phyloP scores from a whole-genome alignment of 2,888 invertebrate species.

The Caenorhabditis sulstoni region DNA sequence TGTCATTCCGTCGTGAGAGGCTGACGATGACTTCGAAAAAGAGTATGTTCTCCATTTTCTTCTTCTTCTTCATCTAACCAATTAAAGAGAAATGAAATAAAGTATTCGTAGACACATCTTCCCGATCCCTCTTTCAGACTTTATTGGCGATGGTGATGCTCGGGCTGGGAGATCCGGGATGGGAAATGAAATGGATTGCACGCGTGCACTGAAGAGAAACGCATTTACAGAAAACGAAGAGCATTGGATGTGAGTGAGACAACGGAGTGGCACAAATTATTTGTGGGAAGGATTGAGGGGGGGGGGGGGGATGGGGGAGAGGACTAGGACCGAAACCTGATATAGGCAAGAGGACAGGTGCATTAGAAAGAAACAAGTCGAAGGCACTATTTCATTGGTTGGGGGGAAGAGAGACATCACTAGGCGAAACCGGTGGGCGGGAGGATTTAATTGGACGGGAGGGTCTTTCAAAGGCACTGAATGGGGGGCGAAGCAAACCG shows the following conservation, averaged over 20 bases:
- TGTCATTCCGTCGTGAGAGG: slow-evolving; percentile 2
- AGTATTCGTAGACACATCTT: slow-evolving; percentile 1
- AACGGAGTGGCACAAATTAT: not conserved
- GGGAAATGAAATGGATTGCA: too few species aligned
- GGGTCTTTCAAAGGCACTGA: not conserved
- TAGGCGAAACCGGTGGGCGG: slow-evolving; percentile 34
- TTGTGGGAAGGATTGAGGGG: too few species aligned
- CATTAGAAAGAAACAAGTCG: slow-evolving; percentile 8
- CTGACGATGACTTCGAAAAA: too few species aligned
- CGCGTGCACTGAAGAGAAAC: too few species aligned
- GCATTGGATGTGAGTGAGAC: not conserved
- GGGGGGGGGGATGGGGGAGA: too few species aligned
- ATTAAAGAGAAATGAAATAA: slow-evolving; percentile 1
- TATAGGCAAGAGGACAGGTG: slow-evolving; percentile 16
- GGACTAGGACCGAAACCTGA: slow-evolving; percentile 9
- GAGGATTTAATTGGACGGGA: slow-evolving; percentile 2
- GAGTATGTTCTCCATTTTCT: slow-evolving; percentile 6
- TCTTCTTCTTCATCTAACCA: slow-evolving; percentile 1
- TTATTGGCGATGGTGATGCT: too few species aligned
- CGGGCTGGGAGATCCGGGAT: too few species aligned
- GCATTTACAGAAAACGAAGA: not conserved
- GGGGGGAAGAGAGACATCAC: slow-evolving; percentile 22
- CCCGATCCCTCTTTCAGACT: too few species aligned
- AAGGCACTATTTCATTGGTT: slow-evolving; percentile 15
- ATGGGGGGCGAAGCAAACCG: too few species aligned